Base-by-base conservation (phyloP, 2,113 vertebrate species). In the Plecotus auritus region DNA sequence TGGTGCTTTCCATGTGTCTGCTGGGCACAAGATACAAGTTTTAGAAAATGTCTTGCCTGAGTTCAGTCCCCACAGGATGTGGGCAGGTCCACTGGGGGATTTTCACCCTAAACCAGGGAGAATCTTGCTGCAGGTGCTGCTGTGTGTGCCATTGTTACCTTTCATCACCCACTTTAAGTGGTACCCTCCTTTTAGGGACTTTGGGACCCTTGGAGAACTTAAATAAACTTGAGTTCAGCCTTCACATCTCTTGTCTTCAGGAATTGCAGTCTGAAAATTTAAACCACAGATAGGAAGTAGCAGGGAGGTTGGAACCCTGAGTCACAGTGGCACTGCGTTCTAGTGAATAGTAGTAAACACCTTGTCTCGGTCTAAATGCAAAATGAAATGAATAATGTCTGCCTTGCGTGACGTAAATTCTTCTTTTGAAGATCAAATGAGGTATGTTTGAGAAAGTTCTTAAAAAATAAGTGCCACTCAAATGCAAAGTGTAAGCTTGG, bases 371-470 rank as follows among this genome's bases (percentile, higher is more conserved):
- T 76, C 23, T 91, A 30, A 54, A 51, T 16, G 2, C 22, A 82
- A 74, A 49, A 59, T 67, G 40, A 45, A 76, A 54, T 54, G 5
- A 82, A 32, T 82, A 51, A 26, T 74, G 22, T 45, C 66, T 83
- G 28, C 67, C 76, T 70, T 80, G 11, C 10, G 9, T 40, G 26
- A 73, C 26, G 22, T 9, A 5, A 51, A 37, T 32, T 88, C 51
- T 76, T 18, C 28, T 78, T 56, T 73, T 93, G 59, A 88, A 92
- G 28, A 72, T 72, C 49, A 32, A 37, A 40, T 84, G n/a, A 84
- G 6, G 18, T 51, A 40, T 85, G 45, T 89, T 95, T 85, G n/a
- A 91, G 76, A 78, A 90, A 32, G 49, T 90, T 91, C 35, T 91
- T 82, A 20, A 85, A 88, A 72, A 67, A 76, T 69, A 80, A 82